Conservation (phyloP, 2,797 vertebrate species). For the Tympanoctomys barrerae region DNA sequence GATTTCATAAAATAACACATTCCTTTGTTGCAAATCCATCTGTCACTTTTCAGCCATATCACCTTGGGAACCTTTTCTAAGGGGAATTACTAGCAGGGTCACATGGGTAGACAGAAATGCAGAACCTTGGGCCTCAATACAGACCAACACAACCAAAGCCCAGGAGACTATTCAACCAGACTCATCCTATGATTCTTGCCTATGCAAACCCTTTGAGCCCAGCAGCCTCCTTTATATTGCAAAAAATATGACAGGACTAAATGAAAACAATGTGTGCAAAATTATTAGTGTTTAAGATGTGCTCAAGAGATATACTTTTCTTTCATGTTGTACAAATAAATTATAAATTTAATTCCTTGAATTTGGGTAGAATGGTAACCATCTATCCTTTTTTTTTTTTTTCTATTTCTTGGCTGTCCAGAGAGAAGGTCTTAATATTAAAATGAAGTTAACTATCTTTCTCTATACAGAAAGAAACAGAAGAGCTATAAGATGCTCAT, state of each 20-base stretch:
- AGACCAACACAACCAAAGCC: neutral
- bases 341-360: slow-evolving; percentile 11
- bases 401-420: neutral
- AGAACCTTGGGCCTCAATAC: neutral
- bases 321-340: slow-evolving; percentile 42
- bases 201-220: neutral
- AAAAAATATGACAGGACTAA: neutral
- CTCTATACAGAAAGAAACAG: slow-evolving; percentile 52
- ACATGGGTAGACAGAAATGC: neutral
- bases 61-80: neutral
- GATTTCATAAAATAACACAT: neutral
- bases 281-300: neutral
- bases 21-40: neutral
- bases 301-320: neutral
- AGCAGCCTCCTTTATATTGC: neutral
- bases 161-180: neutral
- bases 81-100: neutral
- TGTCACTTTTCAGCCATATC: neutral
- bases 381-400: neutral
- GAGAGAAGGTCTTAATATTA: neutral
- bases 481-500: neutral
- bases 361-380: neutral
- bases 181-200: neutral
- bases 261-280: neutral
- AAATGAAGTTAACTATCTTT: slow-evolving; percentile 34